Evolutionary conservation across 1,140 invertebrate species (phyloP).

Genomic region (Cyclina sinensis): DNA sequence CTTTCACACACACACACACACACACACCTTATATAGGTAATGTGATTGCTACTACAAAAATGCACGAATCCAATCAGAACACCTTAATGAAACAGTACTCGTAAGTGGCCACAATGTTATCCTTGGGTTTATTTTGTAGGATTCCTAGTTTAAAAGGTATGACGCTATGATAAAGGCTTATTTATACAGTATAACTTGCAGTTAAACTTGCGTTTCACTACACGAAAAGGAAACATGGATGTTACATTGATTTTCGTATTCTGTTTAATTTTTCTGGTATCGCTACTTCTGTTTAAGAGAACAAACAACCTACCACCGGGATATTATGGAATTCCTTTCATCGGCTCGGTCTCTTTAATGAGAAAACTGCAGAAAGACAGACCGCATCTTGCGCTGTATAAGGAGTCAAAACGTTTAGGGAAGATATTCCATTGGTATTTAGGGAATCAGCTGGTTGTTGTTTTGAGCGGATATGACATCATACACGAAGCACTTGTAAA

Average conservation of each 20-base stretch:
- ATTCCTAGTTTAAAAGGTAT: too few species aligned
- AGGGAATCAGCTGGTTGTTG: conserved; percentile 58
- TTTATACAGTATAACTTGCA: too few species aligned
- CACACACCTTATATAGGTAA: too few species aligned
- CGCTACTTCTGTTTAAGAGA: background rate
- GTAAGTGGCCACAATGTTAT: too few species aligned
- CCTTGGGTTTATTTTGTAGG: too few species aligned
- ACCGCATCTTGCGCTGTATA: background rate
- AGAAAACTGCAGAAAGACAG: background rate
- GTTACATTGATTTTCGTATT: conserved; percentile 14
- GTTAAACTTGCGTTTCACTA: too few species aligned
- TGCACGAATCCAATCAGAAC: too few species aligned
- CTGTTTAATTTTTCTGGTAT: background rate
- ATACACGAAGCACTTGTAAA: conserved; percentile 69
- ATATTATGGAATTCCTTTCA: background rate
- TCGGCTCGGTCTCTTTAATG: background rate
- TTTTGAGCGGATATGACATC: conserved; percentile 70
- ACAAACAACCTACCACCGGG: conserved; percentile 25
- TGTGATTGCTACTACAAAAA: too few species aligned
- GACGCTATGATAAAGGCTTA: too few species aligned
- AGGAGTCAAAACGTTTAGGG: conserved; percentile 34
- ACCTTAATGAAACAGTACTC: too few species aligned
- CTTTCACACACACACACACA: too few species aligned
- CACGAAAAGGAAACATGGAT: conserved; percentile 11
- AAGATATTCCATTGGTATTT: conserved; percentile 64